phyloP scores from a whole-genome alignment of 2,797 vertebrate genomes.

The Pampus argenteus region DNA sequence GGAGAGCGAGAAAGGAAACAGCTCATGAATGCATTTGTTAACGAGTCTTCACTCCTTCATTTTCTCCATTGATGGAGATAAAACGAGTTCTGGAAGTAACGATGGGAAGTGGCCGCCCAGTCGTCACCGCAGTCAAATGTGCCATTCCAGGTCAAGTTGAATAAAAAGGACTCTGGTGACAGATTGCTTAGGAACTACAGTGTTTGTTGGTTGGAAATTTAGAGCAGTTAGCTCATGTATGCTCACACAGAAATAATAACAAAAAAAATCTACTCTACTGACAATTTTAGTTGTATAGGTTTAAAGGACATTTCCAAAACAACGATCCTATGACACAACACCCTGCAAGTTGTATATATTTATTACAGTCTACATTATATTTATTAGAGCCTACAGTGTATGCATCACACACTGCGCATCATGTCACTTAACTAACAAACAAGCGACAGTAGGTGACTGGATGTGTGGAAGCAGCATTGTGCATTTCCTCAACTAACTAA shows the following conservation, averaged over 20 bases:
- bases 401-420: neutral
- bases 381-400: neutral
- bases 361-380: neutral
- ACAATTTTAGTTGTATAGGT: too few species aligned
- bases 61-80: constrained; percentile 42
- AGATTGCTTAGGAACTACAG: neutral
- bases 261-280: too few species aligned
- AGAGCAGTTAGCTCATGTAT: neutral
- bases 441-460: neutral
- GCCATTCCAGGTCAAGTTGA: constrained; percentile 44
- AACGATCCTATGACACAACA: neutral
- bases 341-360: neutral
- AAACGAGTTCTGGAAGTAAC: constrained; percentile 37
- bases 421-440: neutral
- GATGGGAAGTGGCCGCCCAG: constrained; percentile 42
- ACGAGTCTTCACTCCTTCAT: constrained; percentile 11
- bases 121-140: constrained; percentile 37
- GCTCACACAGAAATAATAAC: neutral
- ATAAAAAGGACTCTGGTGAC: neutral
- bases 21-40: constrained; percentile 15
- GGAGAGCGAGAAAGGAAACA: neutral
- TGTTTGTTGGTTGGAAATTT: constrained; percentile 10
- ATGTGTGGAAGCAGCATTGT: neutral
- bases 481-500: neutral
- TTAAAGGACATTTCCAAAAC: too few species aligned